These are phyloP conservation scores for Dolichallabes microphthalmus DNA, from an alignment of 2,113 vertebrate genomes.

Conservation along the genomic window DNA sequence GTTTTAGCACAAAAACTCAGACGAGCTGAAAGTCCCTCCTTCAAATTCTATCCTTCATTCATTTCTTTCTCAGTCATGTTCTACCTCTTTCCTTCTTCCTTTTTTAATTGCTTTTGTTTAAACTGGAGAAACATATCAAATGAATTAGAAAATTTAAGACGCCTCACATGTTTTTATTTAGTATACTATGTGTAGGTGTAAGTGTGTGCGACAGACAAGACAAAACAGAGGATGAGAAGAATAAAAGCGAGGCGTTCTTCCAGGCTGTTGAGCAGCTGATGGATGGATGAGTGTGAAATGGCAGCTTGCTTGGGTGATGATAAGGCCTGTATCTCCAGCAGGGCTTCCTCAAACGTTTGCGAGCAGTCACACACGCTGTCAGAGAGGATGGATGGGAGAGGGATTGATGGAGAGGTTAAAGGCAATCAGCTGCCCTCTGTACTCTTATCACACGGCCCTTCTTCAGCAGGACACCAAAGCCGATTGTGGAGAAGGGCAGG, in stretches of 20 bases:
- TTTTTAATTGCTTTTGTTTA: too few relatives aligned
- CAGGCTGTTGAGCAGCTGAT: constrained; percentile 66
- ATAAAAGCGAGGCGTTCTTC: constrained; percentile 54
- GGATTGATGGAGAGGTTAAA: constrained; percentile 59
- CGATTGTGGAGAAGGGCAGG: constrained; percentile 37
- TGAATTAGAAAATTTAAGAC: neutral
- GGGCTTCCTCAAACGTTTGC: constrained; percentile 67
- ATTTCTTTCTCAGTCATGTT: too few relatives aligned
- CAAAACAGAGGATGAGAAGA: constrained; percentile 8
- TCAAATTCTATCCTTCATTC: too few relatives aligned
- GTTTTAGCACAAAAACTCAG: constrained; percentile 72
- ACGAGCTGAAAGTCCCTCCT: constrained; percentile 35
- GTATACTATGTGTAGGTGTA: neutral
- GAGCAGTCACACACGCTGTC: constrained; percentile 61
- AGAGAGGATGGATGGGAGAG: constrained; percentile 57
- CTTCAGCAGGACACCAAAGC: constrained; percentile 32
- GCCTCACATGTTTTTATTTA: neutral
- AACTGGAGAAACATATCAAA: neutral
- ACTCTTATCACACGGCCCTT: constrained; percentile 63
- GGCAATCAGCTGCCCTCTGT: constrained; percentile 61
- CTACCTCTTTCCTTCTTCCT: too few relatives aligned
- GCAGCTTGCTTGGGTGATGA: constrained; percentile 56
- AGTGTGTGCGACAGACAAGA: neutral
- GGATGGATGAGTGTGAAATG: constrained; percentile 65
- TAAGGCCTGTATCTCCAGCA: constrained; percentile 71